Base-by-base conservation (phyloP, 92 coral and sea anemone genomes). In the Blastomussa wellsi region DNA sequence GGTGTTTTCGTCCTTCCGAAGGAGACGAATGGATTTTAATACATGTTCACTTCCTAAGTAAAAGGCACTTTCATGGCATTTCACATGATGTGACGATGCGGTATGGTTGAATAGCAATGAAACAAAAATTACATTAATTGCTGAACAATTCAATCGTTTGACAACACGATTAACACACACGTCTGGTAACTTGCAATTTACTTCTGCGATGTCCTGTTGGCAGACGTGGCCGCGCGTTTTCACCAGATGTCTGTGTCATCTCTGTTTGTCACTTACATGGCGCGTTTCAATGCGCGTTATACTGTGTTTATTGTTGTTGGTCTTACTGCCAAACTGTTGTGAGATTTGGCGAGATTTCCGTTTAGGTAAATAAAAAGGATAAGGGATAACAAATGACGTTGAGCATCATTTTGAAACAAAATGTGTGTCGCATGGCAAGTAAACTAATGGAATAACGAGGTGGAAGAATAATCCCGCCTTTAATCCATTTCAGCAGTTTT, bases 1-100 rank as follows among this genome's bases (percentile, higher is more conserved):
- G 44, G 92, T 83, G 57, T 85, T 93, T 68, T 95, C 98, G 22
- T 86, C 98, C 11, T 91, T 95, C 71, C 86, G 90, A 38, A 85
- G 90, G 82, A 91, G 90, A 81, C 64, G 86, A 33, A 81, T 74
- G 90, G 90, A 87, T 48, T 87, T 87, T 73, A 55, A 76, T 22
- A 48, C 78, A n/a, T n/a, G n/a, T n/a, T n/a, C n/a, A 3, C 80
- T 44, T 62, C 62, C 41, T n/a, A 83, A 75, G 62, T 60, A 75
- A 53, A 70, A 22, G 24, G 44, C 53, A 59, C 66, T 37, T n/a
- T 9, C 72, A 42, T 24, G 35, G 2, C 26, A 31, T 42, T 5
- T 28, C 29, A 8, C 35, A 17, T 7, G 26, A 28, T 79, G 11
- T n/a, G 59, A 44, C 26, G 31, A 64, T 42, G 36, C 68, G 14